Evolutionary conservation across 1,140 invertebrate species (phyloP).

Genomic region (Caerostris extrusa): DNA sequence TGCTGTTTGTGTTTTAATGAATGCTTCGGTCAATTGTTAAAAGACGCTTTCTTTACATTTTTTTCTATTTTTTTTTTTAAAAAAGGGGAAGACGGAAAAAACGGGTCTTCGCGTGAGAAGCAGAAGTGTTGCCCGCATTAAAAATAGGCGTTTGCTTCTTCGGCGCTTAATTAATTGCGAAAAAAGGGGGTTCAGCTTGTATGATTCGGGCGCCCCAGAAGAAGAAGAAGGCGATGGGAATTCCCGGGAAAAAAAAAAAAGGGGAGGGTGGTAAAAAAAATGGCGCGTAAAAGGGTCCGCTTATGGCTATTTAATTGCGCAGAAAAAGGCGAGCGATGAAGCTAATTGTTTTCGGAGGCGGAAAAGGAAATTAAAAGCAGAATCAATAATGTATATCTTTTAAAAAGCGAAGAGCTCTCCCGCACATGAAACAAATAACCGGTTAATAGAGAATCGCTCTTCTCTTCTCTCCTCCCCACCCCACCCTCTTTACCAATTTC

Average conservation of each 20-base stretch:
- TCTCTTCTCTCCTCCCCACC: not conserved
- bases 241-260: not conserved
- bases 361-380: conserved; percentile 69
- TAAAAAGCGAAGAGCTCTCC: conserved; percentile 17
- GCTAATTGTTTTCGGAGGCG: conserved; percentile 74
- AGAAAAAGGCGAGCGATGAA: conserved; percentile 10
- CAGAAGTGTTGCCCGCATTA: conserved; percentile 14
- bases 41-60: not conserved
- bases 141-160: conserved; percentile 67
- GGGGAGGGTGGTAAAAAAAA: conserved; percentile 22
- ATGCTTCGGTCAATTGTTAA: conserved; percentile 6
- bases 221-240: conserved; percentile 25
- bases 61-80: not conserved
- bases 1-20: conserved; percentile 21
- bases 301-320: conserved; percentile 77
- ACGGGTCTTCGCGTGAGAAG: not conserved
- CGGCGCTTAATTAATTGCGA: conserved; percentile 18
- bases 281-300: conserved; percentile 60
- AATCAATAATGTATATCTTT: conserved; percentile 77
- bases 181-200: conserved; percentile 4
- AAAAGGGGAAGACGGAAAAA: too few species aligned
- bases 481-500: not conserved
- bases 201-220: not conserved
- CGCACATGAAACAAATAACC: conserved; percentile 74
- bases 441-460: conserved; percentile 62